Conservation (phyloP, 1,140 invertebrate genomes). For the Caenorhabditis briggsae region DNA sequence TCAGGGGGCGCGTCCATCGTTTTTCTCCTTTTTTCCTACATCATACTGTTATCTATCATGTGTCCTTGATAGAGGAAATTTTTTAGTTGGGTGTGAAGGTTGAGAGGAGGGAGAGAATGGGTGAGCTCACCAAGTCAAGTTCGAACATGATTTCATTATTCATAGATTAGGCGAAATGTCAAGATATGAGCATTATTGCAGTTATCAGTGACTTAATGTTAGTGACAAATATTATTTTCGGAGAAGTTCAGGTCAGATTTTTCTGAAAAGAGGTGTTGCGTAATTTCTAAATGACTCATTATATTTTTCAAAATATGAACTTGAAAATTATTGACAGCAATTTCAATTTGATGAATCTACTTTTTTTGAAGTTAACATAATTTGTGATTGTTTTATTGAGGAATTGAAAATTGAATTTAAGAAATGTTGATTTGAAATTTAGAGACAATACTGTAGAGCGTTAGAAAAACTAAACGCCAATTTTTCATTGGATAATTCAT, state of each 20-base stretch:
- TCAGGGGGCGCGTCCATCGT: slow-evolving; percentile 45
- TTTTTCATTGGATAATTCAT: too few species aligned
- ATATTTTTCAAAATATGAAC: too few species aligned
- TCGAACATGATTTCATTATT: slow-evolving; percentile 28
- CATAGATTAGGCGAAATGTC: slow-evolving; percentile 17
- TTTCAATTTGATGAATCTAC: too few species aligned
- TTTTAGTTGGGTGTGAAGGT: slow-evolving; percentile 30
- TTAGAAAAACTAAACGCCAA: too few species aligned
- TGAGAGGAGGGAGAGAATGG: neutral
- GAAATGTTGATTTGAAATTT: too few species aligned
- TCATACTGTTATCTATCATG: slow-evolving; percentile 54
- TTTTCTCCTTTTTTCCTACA: slow-evolving; percentile 47
- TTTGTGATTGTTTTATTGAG: too few species aligned
- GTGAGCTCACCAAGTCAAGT: slow-evolving; percentile 16
- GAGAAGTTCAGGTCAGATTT: neutral
- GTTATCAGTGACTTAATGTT: neutral
- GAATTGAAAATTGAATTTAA: too few species aligned
- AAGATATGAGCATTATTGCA: neutral
- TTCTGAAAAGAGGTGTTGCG: neutral
- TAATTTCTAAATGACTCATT: neutral
- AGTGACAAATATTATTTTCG: neutral
- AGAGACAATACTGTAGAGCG: too few species aligned
- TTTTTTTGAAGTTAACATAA: too few species aligned
- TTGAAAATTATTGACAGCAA: too few species aligned
- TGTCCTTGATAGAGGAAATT: slow-evolving; percentile 29